A percentile compares a stretch with the other conserved stretches of the same genome.
Conservation (phyloP, 2,113 vertebrate genomes). For the Myrmecophaga tridactyla region DNA sequence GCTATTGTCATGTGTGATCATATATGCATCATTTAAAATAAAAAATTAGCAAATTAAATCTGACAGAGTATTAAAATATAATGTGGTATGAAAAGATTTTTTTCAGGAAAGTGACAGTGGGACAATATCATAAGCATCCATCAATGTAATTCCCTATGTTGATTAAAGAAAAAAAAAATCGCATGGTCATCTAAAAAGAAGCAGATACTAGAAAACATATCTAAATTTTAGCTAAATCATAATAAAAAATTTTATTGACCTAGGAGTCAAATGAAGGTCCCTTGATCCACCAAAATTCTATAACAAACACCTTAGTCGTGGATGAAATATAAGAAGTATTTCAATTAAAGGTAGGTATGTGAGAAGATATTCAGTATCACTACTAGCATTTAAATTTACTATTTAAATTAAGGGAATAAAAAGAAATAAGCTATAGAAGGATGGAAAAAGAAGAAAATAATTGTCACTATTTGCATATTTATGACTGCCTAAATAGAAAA, state of each 20-base stretch:
- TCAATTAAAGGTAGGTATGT: background rate
- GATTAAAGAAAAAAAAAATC: background rate
- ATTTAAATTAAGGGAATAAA: background rate
- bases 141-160: background rate
- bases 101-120: background rate
- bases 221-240: background rate
- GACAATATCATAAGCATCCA: background rate
- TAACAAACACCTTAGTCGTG: background rate
- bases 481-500: background rate
- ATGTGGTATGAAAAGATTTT: background rate
- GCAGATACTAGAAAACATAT: background rate
- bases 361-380: background rate
- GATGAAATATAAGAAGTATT: background rate
- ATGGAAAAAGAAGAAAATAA: background rate
- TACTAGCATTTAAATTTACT: background rate
- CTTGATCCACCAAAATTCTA: background rate
- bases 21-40: background rate
- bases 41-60: background rate
- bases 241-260: background rate
- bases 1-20: background rate
- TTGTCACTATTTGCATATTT: background rate
- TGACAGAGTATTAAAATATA: background rate
- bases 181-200: background rate
- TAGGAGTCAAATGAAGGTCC: background rate
- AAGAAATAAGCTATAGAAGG: background rate